Percentiles rank a stretch among this genome's conserved stretches.
Conservation (phyloP, 2,797 vertebrate species). For the Alfaro cultratus region DNA sequence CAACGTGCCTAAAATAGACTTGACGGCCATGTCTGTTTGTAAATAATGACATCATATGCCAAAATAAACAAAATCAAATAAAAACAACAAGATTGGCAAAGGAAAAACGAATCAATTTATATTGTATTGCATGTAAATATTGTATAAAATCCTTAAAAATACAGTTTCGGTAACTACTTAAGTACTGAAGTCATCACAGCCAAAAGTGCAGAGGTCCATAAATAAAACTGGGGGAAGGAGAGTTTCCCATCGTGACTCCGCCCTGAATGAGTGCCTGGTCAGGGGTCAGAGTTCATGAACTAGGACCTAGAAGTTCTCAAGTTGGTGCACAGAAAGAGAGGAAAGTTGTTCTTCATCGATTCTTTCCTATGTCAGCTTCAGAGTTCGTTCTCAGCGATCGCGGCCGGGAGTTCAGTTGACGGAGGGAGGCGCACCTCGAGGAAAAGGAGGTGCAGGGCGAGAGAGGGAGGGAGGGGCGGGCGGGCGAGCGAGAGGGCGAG, state of each 20-base stretch:
- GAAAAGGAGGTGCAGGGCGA: constrained; percentile 35
- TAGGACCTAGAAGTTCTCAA: constrained; percentile 77
- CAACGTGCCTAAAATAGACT: constrained; percentile 65
- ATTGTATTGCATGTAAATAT: constrained; percentile 88
- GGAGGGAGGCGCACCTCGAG: constrained; percentile 66
- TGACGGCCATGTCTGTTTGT: constrained; percentile 67
- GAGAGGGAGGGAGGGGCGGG: neutral
- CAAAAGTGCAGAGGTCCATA: constrained; percentile 90
- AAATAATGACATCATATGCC: constrained; percentile 73
- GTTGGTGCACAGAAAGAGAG: constrained; percentile 51
- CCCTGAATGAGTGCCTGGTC: constrained; percentile 75
- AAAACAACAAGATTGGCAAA: constrained; percentile 70
- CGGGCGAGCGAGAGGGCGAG: neutral
- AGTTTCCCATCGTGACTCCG: constrained; percentile 57
- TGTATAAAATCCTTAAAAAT: constrained; percentile 90
- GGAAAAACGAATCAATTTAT: constrained; percentile 66
- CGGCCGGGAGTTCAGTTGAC: constrained; percentile 67
- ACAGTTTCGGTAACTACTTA: constrained; percentile 86
- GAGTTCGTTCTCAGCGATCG: constrained; percentile 60
- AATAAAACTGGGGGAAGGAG: constrained; percentile 78
- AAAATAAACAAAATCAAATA: constrained; percentile 76
- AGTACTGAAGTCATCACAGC: constrained; percentile 88
- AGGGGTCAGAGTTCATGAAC: constrained; percentile 83
- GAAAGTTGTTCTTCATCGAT: constrained; percentile 40
- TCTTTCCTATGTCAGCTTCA: constrained; percentile 53